Evolutionary conservation across 2,888 invertebrate genomes (phyloP).

Genomic region (Harpagoxenus sublaevis): DNA sequence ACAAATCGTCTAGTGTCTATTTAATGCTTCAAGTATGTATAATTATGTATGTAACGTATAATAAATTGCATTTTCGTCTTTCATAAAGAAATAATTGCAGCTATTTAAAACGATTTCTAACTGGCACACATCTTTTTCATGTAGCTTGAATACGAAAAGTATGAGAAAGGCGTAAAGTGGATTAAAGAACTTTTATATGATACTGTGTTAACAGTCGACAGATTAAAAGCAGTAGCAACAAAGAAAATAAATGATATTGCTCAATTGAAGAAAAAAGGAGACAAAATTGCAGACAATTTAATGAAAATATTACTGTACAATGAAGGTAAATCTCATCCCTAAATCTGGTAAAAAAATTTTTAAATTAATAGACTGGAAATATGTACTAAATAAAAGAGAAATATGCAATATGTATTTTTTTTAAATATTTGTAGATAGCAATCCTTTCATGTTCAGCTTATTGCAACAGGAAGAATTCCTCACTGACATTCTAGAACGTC

Average conservation of each 20-base stretch:
- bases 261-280: constrained; percentile 91
- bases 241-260: constrained; percentile 94
- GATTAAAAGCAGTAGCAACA: constrained; percentile 92
- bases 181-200: constrained; percentile 92
- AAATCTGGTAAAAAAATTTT: not conserved
- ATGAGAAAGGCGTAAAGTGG: constrained; percentile 92
- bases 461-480: constrained; percentile 93
- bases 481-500: constrained; percentile 89
- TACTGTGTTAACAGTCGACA: constrained; percentile 91
- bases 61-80: constrained; percentile 58
- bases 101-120: not conserved
- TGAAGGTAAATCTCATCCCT: constrained; percentile 61
- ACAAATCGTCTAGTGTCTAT: constrained; percentile 90
- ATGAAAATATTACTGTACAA: constrained; percentile 89
- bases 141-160: constrained; percentile 92
- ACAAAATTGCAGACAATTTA: constrained; percentile 89
- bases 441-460: constrained; percentile 90
- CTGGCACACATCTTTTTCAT: constrained; percentile 28
- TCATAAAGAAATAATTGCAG: not conserved
- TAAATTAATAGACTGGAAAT: not conserved
- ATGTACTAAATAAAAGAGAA: constrained; percentile 3
- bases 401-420: constrained; percentile 10
- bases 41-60: constrained; percentile 83
- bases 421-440: constrained; percentile 88
- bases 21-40: constrained; percentile 88